Evolutionary conservation across 2,113 vertebrate genomes (phyloP), one percentile per base, ranked within the genome.

Genomic region (Crotalus horridus): DNA sequence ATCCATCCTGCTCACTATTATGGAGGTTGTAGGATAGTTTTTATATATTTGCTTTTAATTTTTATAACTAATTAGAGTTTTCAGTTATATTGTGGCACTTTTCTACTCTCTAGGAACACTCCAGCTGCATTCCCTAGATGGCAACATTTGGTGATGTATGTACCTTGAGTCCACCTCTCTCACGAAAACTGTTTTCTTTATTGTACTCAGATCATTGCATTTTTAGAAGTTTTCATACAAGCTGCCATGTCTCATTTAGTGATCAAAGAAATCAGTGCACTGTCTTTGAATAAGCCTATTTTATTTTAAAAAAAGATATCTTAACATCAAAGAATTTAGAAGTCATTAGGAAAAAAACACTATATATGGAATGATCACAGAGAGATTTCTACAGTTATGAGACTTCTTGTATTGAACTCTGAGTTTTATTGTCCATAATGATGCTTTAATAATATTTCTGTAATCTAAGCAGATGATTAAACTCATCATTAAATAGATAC

Each of bases 131-230:
- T 94, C 93, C 93, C 93, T 91, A 17, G 87, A 89, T 24, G 55
- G 81, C 69, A 13, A 90, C 90, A 92, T 93, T 26, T 93, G 90
- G 91, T 94, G 93, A 91, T 91, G 53, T n/a, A n/a, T n/a, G n/a
- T n/a, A n/a, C n/a, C n/a, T n/a, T n/a, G n/a, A n/a, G n/a, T n/a
- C n/a, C n/a, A n/a, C n/a, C n/a, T n/a, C n/a, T n/a, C n/a, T n/a
- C n/a, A n/a, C n/a, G n/a, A n/a, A n/a, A n/a, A 92, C 81, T 87
- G 24, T 46, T 10, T 89, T 89, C n/a, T 55, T 89, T 15, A 1
- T 88, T 91, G 48, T 46, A 94, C 81, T 55, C 93, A 91, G 81
- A 94, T 56, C 0, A 8, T 93, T 85, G 54, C 48, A 51, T 4
- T 81, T 64, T 81, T 91, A 89, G 54, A 23, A 90, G 95, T 92